Evolutionary conservation across 2,888 invertebrate genomes (phyloP).

Genomic region (Eulithis prunata): DNA sequence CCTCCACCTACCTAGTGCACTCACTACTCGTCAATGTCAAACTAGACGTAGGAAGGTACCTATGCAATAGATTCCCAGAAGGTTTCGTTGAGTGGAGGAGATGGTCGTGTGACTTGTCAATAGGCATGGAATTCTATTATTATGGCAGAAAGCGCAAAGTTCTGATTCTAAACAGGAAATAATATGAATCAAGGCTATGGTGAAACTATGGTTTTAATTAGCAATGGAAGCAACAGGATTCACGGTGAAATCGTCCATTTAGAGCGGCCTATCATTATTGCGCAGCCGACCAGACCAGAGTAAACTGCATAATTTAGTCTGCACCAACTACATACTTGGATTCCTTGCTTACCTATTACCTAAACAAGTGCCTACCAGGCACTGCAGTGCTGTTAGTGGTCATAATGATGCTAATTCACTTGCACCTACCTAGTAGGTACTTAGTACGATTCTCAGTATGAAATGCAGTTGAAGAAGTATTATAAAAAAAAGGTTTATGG

Average conservation of each 20-base stretch:
- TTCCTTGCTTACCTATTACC: background rate
- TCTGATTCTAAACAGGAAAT: background rate
- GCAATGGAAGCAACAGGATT: conserved; percentile 33
- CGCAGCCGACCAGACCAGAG: conserved; percentile 24
- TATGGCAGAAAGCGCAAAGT: background rate
- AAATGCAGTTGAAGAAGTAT: no score
- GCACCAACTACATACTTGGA: background rate
- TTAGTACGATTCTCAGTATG: no score
- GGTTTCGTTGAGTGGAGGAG: no score
- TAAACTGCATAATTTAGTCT: conserved; percentile 22
- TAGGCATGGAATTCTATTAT: background rate
- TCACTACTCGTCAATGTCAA: no score
- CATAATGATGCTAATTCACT: no score
- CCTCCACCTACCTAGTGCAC: background rate
- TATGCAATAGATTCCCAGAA: no score
- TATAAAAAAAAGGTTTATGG: no score
- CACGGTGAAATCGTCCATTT: conserved; percentile 30
- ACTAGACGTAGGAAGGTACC: no score
- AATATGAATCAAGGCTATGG: conserved; percentile 1
- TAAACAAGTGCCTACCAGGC: no score
- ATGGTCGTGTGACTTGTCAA: background rate
- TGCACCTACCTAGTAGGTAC: no score
- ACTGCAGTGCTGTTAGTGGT: no score
- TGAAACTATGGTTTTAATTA: conserved; percentile 19
- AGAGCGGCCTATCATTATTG: conserved; percentile 24